Percentiles rank a stretch among this genome's conserved stretches.
Evolutionary conservation across 92 coral and sea anemone genomes (phyloP).

Genomic region (Isaurus tuberculatus): DNA sequence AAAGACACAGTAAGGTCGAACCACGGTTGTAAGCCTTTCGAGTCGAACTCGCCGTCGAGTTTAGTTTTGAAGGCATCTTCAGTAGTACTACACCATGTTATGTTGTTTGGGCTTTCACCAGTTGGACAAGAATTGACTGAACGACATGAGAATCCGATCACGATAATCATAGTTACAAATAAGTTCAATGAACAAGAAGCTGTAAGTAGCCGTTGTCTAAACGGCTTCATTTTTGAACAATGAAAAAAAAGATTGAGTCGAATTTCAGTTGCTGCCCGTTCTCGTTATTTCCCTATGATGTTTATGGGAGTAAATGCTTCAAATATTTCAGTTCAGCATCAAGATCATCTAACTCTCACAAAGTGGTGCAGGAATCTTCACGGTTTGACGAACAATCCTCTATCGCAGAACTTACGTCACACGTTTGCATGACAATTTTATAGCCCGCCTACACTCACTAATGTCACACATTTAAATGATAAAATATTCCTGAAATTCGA

Average conservation of each 20-base stretch:
- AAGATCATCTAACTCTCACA: background rate
- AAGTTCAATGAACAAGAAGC: constrained; percentile 8
- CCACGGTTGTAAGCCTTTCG: constrained; percentile 47
- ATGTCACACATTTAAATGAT: background rate
- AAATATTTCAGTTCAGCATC: background rate
- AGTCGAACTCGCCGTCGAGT: constrained; percentile 17
- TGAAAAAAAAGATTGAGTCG: background rate
- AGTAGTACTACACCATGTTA: constrained; percentile 27
- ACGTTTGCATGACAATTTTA: background rate
- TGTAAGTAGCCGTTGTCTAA: background rate
- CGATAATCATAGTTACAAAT: background rate
- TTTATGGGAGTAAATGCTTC: too few species aligned
- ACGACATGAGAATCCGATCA: constrained; percentile 5
- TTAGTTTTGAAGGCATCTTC: constrained; percentile 6
- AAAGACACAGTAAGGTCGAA: constrained; percentile 40
- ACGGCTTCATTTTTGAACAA: background rate
- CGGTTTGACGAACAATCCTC: too few species aligned
- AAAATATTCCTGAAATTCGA: background rate
- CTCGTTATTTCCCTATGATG: background rate
- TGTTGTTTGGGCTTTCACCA: constrained; percentile 28
- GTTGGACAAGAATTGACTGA: constrained; percentile 3
- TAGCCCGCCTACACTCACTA: background rate
- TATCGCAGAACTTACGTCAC: constrained; percentile 34
- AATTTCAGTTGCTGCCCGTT: background rate
- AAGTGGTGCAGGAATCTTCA: background rate